phyloP scores from a whole-genome alignment of 2,888 invertebrate genomes.

The Ophioninae sp. region DNA sequence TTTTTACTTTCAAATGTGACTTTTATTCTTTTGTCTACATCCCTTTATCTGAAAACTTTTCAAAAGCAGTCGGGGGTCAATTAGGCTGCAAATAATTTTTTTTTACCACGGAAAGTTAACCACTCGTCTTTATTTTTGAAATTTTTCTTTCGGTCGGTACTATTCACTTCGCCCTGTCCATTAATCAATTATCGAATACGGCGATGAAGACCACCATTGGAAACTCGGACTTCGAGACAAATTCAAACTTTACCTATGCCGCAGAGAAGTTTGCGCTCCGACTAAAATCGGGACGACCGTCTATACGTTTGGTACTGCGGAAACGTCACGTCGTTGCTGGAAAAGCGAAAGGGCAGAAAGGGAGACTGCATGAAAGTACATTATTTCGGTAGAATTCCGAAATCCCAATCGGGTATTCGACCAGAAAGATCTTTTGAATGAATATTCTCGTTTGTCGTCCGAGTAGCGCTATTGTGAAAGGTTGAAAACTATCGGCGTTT shows the following conservation, averaged over 20 bases:
- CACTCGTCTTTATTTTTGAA: too few relatives aligned
- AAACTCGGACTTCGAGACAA: constrained; percentile 29
- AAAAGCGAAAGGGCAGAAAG: neutral
- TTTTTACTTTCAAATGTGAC: neutral
- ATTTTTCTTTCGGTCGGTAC: neutral
- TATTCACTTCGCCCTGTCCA: neutral
- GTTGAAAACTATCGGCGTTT: neutral
- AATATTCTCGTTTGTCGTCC: constrained; percentile 12
- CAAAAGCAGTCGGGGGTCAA: too few relatives aligned
- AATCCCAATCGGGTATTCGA: constrained; percentile 22
- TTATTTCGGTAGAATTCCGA: constrained; percentile 36
- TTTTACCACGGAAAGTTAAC: neutral
- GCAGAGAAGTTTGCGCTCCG: neutral
- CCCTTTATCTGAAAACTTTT: too few relatives aligned
- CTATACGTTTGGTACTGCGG: neutral
- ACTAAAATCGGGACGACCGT: neutral
- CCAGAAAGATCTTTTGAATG: constrained; percentile 18
- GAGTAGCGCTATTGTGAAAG: neutral
- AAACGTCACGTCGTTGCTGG: neutral
- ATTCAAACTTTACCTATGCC: constrained; percentile 23
- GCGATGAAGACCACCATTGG: constrained; percentile 16
- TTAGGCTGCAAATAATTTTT: neutral
- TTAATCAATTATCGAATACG: neutral
- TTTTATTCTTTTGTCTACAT: neutral
- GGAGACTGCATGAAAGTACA: constrained; percentile 1